These are phyloP conservation scores for Neuroterus valhalla DNA, from an alignment of 1,140 invertebrate species.

Conservation along the genomic window DNA sequence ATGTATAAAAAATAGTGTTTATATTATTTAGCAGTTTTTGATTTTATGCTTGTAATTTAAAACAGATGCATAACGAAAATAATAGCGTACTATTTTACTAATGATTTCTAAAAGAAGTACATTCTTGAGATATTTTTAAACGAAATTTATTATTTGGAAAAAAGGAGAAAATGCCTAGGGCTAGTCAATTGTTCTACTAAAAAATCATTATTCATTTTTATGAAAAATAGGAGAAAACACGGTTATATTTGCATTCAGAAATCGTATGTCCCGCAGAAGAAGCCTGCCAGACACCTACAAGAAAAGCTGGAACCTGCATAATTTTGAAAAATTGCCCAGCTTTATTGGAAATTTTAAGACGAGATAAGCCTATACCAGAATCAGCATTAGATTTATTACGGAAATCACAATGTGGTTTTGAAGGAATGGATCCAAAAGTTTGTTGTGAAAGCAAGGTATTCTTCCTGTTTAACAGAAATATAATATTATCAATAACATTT, in stretches of 20 bases:
- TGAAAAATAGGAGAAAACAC: neutral
- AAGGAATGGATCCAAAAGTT: slow-evolving; percentile 74
- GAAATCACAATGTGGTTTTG: slow-evolving; percentile 75
- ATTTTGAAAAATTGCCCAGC: neutral
- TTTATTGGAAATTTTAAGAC: neutral
- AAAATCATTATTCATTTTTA: neutral
- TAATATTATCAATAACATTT: too few species aligned
- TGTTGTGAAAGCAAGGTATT: slow-evolving; percentile 66
- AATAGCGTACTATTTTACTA: too few species aligned
- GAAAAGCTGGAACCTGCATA: slow-evolving; percentile 7
- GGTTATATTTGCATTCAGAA: neutral
- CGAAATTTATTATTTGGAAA: too few species aligned
- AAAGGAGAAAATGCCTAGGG: too few species aligned
- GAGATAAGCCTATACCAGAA: neutral
- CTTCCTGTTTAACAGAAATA: neutral
- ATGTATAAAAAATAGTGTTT: too few species aligned
- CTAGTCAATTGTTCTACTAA: too few species aligned
- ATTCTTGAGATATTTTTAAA: too few species aligned
- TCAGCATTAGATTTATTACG: slow-evolving; percentile 56
- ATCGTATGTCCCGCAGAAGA: slow-evolving; percentile 11
- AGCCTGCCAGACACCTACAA: neutral
- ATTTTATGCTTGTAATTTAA: too few species aligned
- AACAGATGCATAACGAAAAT: too few species aligned
- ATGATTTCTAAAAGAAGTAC: too few species aligned
- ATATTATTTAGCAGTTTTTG: too few species aligned